Conservation (phyloP, 37 sponge, comb jelly and placozoan species). For the Ephydatia muelleri region DNA sequence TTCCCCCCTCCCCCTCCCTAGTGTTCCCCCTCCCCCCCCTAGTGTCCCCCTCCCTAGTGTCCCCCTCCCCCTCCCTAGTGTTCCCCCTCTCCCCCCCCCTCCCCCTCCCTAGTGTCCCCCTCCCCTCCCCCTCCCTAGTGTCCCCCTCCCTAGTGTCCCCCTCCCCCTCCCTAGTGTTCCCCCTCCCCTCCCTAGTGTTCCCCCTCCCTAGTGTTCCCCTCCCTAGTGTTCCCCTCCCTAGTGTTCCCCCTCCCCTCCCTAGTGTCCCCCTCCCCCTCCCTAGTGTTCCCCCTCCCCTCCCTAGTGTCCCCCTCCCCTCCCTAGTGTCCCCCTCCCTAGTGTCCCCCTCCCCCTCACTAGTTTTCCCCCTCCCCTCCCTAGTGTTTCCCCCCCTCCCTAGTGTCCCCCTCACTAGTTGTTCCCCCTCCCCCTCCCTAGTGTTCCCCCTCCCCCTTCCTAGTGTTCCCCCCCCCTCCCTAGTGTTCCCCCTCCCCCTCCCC, state of each 20-base stretch:
- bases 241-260: conserved; percentile 10
- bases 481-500: neutral
- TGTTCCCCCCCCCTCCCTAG: conserved; percentile 1
- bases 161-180: neutral
- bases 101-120: no score
- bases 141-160: neutral
- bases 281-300: conserved; percentile 13
- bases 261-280: neutral
- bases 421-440: neutral
- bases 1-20: neutral
- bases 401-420: no score
- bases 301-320: no score
- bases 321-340: neutral
- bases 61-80: neutral
- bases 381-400: no score
- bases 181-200: neutral
- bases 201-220: no score
- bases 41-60: no score
- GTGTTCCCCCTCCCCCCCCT: no score
- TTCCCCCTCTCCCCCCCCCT: no score
- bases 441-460: neutral
- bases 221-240: no score
- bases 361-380: conserved; percentile 15
- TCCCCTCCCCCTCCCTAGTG: neutral
- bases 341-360: neutral